These are phyloP conservation scores for Pasiphila rectangulata DNA, from an alignment of 2,888 invertebrate species.

Conservation along the genomic window DNA sequence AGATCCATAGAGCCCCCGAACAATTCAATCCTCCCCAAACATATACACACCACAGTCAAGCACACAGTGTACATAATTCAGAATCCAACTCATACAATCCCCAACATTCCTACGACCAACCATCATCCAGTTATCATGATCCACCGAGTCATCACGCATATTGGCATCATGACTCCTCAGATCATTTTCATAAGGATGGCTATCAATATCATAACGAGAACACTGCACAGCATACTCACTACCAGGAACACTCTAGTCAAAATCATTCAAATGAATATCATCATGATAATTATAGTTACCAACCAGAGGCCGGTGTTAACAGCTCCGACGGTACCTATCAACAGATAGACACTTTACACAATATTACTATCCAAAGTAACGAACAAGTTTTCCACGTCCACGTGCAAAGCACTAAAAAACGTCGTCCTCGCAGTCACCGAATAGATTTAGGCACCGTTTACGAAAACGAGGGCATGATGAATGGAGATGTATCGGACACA, in stretches of 20 bases:
- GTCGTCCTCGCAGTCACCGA: slow-evolving; percentile 34
- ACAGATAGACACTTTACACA: slow-evolving; percentile 24
- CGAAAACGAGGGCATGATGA: slow-evolving; percentile 36
- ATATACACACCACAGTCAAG: slow-evolving; percentile 25
- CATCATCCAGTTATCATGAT: slow-evolving; percentile 26
- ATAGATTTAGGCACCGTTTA: slow-evolving; percentile 33
- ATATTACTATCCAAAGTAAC: slow-evolving; percentile 30
- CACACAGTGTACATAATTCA: slow-evolving; percentile 33
- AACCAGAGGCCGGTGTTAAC: slow-evolving; percentile 25
- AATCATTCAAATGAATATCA: slow-evolving; percentile 27
- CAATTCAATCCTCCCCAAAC: slow-evolving; percentile 3
- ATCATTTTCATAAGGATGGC: slow-evolving; percentile 31
- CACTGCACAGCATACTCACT: slow-evolving; percentile 14
- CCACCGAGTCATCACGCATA: slow-evolving; percentile 31
- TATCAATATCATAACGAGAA: slow-evolving; percentile 28
- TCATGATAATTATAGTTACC: slow-evolving; percentile 26
- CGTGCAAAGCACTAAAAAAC: slow-evolving; percentile 42
- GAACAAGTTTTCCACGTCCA: slow-evolving; percentile 50
- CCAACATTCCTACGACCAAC: slow-evolving; percentile 25
- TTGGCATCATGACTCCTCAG: slow-evolving; percentile 24
- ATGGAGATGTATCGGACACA: slow-evolving; percentile 53
- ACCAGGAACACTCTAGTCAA: slow-evolving; percentile 31
- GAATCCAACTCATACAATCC: slow-evolving; percentile 28
- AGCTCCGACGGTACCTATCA: slow-evolving; percentile 29
- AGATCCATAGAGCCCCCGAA: slow-evolving; percentile 17